Evolutionary conservation across 1,140 invertebrate genomes (phyloP), one percentile per base, ranked within the genome.

Genomic region (Drosophila persimilis): DNA sequence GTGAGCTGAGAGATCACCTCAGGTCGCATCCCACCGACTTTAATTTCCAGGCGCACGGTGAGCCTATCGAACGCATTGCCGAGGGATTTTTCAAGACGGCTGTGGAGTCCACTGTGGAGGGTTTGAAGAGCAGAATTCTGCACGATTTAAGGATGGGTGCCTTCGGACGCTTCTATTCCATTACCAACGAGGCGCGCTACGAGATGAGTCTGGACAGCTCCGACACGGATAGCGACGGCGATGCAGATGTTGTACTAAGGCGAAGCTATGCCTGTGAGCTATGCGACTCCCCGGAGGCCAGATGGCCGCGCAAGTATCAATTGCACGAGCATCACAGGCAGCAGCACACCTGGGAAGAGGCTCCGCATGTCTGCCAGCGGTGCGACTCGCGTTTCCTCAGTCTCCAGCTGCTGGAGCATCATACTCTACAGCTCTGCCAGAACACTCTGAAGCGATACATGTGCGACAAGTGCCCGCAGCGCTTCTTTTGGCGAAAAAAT

Each of bases 311-410:
- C 3, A 89, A 89, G 44, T 89, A 70, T 44, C 88, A 90, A 39
- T 26, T 91, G 0, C 85, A 81, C 8, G 74, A 84, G 11, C 90
- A 91, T 57, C 90, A 91, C n/a, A 55, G 67, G 0, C 64, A 66
- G 15, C 20, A 57, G 24, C 90, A 91, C 45, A 50, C 55, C 11
- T 91, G 84, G 84, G 47, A 75, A 15, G 90, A 91, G 0, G 81
- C 77, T 0, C 90, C 75, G 0, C 66, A 91, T 29, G 69, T 90
- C 6, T 91, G 90, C 26, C 72, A 70, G 20, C 73, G 86, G 22
- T 91, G 90, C 26, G 77, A 88, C 54, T 74, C 77, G 2, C 73
- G 81, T 6, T 91, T 90, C n/a, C 61, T 91, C 0, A 88, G 67
- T 8, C 61, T 60, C 0, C 66, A 79, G 26, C 35, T 91, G 35